A percentile compares a stretch with the other conserved stretches of the same genome.
Evolutionary conservation across 2,797 vertebrate genomes (phyloP).

Genomic region (Sciaenops ocellatus): DNA sequence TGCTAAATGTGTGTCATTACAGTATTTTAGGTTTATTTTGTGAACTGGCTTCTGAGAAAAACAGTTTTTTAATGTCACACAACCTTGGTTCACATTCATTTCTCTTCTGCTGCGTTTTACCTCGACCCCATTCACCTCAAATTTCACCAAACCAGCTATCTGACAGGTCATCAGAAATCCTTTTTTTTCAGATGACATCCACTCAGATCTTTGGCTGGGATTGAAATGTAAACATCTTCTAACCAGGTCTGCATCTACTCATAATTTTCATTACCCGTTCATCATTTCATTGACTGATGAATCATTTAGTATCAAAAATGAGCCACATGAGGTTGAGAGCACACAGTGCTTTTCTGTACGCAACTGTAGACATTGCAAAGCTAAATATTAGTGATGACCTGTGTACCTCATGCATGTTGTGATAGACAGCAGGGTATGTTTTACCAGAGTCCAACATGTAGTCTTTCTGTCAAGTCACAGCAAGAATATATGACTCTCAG

Average conservation of each 20-base stretch:
- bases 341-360: background rate
- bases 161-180: background rate
- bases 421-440: conserved; percentile 5
- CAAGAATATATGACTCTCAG: conserved; percentile 3
- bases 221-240: background rate
- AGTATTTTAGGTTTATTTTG: no score
- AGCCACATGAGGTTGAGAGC: background rate
- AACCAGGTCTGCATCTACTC: no score
- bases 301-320: background rate
- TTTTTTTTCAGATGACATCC: background rate
- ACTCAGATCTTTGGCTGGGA: background rate
- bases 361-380: background rate
- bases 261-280: background rate
- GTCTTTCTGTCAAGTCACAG: background rate
- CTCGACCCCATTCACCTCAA: background rate
- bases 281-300: background rate
- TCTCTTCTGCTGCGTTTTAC: background rate
- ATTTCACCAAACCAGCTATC: background rate
- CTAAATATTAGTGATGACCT: background rate
- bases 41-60: no score
- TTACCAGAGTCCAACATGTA: background rate
- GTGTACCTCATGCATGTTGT: background rate
- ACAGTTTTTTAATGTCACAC: no score
- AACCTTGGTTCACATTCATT: no score
- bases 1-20: no score